Percentiles rank a stretch among this genome's conserved stretches.
phyloP scores from a whole-genome alignment of 2,888 invertebrate genomes.

The Mantis religiosa region DNA sequence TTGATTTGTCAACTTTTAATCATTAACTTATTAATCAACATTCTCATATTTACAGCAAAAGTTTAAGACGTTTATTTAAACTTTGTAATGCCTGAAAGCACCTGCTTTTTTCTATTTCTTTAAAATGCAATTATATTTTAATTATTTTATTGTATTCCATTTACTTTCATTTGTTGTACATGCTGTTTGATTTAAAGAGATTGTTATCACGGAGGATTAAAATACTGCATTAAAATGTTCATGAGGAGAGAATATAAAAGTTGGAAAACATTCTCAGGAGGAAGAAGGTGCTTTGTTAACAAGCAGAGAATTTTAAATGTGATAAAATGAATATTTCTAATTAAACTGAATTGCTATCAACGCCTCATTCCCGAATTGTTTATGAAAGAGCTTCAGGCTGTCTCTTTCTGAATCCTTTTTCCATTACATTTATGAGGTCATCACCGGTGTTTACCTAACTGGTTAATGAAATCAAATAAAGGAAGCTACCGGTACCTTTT shows the following conservation, averaged over 20 bases:
- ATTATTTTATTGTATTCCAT: too few relatives aligned
- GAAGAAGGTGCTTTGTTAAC: neutral
- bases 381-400: neutral
- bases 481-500: neutral
- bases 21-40: too few relatives aligned
- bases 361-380: neutral
- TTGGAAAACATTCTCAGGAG: neutral
- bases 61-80: too few relatives aligned
- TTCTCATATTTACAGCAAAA: too few relatives aligned
- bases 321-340: neutral
- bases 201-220: neutral
- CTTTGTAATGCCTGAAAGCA: too few relatives aligned
- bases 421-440: neutral
- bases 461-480: neutral
- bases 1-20: too few relatives aligned
- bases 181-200: neutral
- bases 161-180: too few relatives aligned
- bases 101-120: too few relatives aligned
- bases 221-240: neutral
- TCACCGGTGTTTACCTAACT: neutral
- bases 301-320: neutral
- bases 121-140: too few relatives aligned
- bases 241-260: neutral
- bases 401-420: neutral
- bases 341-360: neutral